Conservation (phyloP, 2,888 invertebrate species). For the Temnothorax unifasciatus region DNA sequence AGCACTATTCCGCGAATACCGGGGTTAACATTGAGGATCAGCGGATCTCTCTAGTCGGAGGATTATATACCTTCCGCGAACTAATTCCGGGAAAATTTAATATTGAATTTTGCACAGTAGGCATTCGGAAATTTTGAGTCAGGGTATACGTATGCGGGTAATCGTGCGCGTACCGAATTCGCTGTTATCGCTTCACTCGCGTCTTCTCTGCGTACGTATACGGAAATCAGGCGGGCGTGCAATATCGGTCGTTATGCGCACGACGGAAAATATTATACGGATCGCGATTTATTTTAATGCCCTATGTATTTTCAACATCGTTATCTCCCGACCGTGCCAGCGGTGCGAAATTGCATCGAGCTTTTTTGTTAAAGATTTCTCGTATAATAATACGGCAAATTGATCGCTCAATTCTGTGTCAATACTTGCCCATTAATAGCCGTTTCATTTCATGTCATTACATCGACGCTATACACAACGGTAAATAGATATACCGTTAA, state of each 20-base stretch:
- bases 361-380: conserved; percentile 37
- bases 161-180: conserved; percentile 25
- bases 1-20: conserved; percentile 30
- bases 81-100: conserved; percentile 44
- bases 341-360: conserved; percentile 15
- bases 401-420: conserved; percentile 45
- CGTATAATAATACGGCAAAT: conserved; percentile 42
- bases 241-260: conserved; percentile 4
- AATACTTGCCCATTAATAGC: conserved; percentile 46
- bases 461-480: conserved; percentile 27
- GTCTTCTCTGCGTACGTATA: conserved; percentile 3
- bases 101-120: conserved; percentile 26
- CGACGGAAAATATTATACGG: background rate
- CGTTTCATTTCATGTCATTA: conserved; percentile 50
- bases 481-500: conserved; percentile 52
- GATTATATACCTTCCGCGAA: conserved; percentile 19
- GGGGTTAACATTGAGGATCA: conserved; percentile 29
- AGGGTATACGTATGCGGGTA: conserved; percentile 14
- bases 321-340: conserved; percentile 10
- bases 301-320: background rate
- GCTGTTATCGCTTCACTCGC: conserved; percentile 34
- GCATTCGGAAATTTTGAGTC: conserved; percentile 38
- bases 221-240: conserved; percentile 10
- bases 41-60: background rate
- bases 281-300: conserved; percentile 13